Evolutionary conservation across 2,888 invertebrate species (phyloP).

Genomic region (Hipparchia sbordonii): DNA sequence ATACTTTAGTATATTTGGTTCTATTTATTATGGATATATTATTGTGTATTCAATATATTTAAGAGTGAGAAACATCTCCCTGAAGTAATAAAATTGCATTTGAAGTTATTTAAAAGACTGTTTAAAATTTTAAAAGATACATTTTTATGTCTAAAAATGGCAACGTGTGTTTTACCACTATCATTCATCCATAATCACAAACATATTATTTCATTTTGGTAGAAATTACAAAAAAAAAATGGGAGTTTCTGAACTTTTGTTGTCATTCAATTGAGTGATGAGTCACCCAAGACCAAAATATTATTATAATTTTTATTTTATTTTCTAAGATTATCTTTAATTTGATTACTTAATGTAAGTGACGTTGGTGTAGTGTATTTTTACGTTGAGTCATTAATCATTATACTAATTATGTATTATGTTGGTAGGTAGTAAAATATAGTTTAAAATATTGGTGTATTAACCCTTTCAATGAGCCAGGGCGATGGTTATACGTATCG

Average conservation of each 20-base stretch:
- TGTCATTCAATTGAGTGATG: conserved; percentile 34
- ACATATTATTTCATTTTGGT: conserved; percentile 21
- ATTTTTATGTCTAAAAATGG: conserved; percentile 23
- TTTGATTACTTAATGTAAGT: conserved; percentile 34
- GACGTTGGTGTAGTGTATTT: conserved; percentile 41
- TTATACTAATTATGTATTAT: conserved; percentile 36
- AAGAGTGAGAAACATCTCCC: conserved; percentile 19
- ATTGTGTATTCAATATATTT: conserved; percentile 1
- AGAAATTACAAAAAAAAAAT: conserved; percentile 24
- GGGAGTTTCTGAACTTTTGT: conserved; percentile 38
- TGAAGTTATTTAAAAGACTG: conserved; percentile 17
- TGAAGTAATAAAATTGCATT: conserved; percentile 21
- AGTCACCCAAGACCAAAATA: conserved; percentile 51
- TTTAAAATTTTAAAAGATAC: conserved; percentile 1
- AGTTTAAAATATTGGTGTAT: conserved; percentile 36
- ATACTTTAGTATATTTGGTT: conserved; percentile 25
- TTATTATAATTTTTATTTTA: conserved; percentile 34
- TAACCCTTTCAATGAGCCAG: conserved; percentile 31
- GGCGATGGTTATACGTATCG: conserved; percentile 40
- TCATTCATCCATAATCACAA: conserved; percentile 34
- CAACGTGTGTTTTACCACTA: conserved; percentile 32
- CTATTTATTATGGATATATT: conserved; percentile 19
- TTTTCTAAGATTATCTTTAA: conserved; percentile 37
- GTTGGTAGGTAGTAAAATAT: conserved; percentile 47
- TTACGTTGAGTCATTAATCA: conserved; percentile 56